Conservation (phyloP, 2,888 invertebrate genomes). For the Scaptomyza polygonia region DNA sequence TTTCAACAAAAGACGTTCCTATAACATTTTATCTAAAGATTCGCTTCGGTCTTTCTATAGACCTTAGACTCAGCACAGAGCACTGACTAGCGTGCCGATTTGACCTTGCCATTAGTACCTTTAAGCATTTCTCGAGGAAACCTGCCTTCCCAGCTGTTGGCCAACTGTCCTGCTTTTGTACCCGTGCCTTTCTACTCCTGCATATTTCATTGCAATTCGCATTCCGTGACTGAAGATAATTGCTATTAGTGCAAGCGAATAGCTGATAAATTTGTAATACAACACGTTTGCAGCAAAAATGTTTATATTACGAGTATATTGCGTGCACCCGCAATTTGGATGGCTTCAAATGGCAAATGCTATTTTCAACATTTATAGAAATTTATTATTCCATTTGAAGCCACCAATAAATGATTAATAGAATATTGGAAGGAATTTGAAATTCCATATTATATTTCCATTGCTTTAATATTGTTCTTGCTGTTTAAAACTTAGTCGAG, state of each 20-base stretch:
- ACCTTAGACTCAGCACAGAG: not conserved
- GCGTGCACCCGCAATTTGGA: constrained; percentile 20
- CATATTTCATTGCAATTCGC: constrained; percentile 53
- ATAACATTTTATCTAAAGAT: constrained; percentile 22
- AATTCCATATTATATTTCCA: too few species aligned
- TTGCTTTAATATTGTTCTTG: too few species aligned
- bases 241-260: constrained; percentile 54
- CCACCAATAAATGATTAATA: not conserved
- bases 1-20: constrained; percentile 4
- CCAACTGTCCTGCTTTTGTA: constrained; percentile 14
- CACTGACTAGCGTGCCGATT: constrained; percentile 56
- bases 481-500: too few species aligned
- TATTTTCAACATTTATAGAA: not conserved
- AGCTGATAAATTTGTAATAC: constrained; percentile 51
- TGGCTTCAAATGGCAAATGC: constrained; percentile 22
- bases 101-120: constrained; percentile 69
- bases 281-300: constrained; percentile 4
- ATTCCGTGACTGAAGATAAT: constrained; percentile 73
- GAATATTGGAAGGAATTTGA: too few species aligned
- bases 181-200: constrained; percentile 19
- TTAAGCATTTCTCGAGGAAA: constrained; percentile 54
- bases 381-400: constrained; percentile 7
- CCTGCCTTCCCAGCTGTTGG: constrained; percentile 3
- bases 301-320: constrained; percentile 41
- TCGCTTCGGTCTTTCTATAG: constrained; percentile 19